These are phyloP conservation scores for Mylabris phalerata DNA, from an alignment of 1,140 invertebrate genomes.

Conservation along the genomic window DNA sequence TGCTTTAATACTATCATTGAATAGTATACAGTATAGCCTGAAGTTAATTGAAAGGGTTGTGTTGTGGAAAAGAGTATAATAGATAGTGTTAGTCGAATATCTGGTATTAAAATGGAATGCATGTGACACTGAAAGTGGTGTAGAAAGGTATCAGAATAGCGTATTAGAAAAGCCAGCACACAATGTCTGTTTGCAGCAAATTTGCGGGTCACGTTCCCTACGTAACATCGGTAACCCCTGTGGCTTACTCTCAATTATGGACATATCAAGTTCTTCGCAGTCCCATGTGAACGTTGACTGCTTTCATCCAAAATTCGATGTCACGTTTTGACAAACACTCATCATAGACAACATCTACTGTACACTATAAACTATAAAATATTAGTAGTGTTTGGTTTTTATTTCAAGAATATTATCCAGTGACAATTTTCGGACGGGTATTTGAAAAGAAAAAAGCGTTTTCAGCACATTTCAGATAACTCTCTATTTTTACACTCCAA, in stretches of 20 bases:
- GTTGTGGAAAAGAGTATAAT: too few relatives aligned
- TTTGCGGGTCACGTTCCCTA: conserved; percentile 23
- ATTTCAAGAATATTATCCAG: conserved; percentile 2
- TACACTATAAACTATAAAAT: too few relatives aligned
- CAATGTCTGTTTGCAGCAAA: conserved; percentile 21
- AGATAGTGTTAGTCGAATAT: too few relatives aligned
- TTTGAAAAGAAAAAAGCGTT: conserved; percentile 2
- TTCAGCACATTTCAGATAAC: conserved; percentile 16
- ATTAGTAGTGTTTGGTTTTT: not conserved
- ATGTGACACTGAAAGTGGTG: conserved; percentile 9
- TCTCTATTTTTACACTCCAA: too few relatives aligned
- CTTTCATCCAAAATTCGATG: not conserved
- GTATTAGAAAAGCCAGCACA: not conserved
- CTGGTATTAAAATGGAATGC: not conserved
- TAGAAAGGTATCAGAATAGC: conserved; percentile 5
- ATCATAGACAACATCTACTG: too few relatives aligned
- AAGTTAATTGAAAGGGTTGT: too few relatives aligned
- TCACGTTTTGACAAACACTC: not conserved
- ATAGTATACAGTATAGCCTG: too few relatives aligned
- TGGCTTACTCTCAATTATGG: conserved; percentile 25
- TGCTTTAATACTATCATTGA: too few relatives aligned
- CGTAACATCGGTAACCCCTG: conserved; percentile 23
- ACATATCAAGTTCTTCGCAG: conserved; percentile 21
- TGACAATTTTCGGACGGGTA: not conserved
- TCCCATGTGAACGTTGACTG: conserved; percentile 14